phyloP scores from a whole-genome alignment of 1,140 invertebrate species.

The Homarus americanus region DNA sequence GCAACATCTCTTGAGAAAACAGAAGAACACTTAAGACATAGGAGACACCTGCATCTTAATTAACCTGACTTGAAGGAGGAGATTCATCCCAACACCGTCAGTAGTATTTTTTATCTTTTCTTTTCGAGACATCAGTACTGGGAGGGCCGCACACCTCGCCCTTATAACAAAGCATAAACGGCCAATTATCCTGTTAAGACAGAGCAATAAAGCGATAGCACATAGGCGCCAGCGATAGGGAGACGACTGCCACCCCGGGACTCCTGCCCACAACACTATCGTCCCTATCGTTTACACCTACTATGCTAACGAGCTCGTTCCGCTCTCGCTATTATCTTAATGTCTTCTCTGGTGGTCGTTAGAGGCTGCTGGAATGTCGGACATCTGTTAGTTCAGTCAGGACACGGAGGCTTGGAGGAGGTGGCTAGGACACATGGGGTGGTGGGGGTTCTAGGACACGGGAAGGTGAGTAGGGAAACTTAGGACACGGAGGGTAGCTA shows the following conservation, averaged over 20 bases:
- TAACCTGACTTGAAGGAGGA: neutral
- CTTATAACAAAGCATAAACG: slow-evolving; percentile 36
- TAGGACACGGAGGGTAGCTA: no score
- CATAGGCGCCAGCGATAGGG: neutral
- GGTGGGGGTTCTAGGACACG: neutral
- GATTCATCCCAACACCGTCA: neutral
- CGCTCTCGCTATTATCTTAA: slow-evolving; percentile 62
- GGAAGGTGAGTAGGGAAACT: neutral
- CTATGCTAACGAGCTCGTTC: slow-evolving; percentile 63
- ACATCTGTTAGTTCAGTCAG: slow-evolving; percentile 67
- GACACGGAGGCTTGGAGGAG: slow-evolving; percentile 16
- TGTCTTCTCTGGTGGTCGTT: slow-evolving; percentile 63
- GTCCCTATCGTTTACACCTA: slow-evolving; percentile 59
- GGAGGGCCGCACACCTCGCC: neutral
- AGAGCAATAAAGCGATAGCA: slow-evolving; percentile 52
- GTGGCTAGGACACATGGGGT: neutral
- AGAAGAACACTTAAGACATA: neutral
- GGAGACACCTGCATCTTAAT: slow-evolving; percentile 1
- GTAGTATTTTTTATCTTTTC: no score
- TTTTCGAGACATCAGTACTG: neutral
- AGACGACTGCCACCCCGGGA: neutral
- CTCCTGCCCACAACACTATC: slow-evolving; percentile 43
- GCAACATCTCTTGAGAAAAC: neutral
- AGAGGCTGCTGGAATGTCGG: slow-evolving; percentile 55
- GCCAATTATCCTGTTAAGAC: slow-evolving; percentile 44